Percentiles rank a stretch among this genome's conserved stretches.
Evolutionary conservation across 1,140 invertebrate species (phyloP).

Genomic region (Pomacea maculata): DNA sequence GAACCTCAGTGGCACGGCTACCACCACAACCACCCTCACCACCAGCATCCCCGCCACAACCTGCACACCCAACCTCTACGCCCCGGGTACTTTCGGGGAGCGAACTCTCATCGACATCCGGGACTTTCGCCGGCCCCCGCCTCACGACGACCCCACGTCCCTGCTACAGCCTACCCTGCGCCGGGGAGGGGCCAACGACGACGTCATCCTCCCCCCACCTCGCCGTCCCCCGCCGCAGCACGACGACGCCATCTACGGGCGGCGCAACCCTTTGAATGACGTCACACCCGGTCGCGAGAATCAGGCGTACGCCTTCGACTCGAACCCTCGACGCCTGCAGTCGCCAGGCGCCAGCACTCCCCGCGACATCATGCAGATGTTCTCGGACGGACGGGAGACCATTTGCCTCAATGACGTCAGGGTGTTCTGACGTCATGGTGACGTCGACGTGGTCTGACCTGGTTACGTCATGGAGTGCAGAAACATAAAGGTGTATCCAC

Average conservation of each 20-base stretch:
- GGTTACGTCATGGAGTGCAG: too few relatives aligned
- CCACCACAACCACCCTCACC: background rate
- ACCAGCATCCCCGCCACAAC: background rate
- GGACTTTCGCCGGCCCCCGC: background rate
- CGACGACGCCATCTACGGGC: background rate
- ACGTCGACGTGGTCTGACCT: too few relatives aligned
- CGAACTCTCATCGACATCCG: background rate
- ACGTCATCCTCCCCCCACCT: background rate
- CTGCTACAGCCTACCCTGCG: background rate
- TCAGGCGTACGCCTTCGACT: constrained; percentile 26
- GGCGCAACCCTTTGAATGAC: constrained; percentile 1
- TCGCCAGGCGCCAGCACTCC: constrained; percentile 7
- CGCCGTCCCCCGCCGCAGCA: background rate
- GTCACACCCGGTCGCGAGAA: constrained; percentile 19
- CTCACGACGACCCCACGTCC: background rate
- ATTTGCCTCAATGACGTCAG: constrained; percentile 22
- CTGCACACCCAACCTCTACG: constrained; percentile 10
- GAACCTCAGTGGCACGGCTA: background rate
- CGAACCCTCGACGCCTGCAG: constrained; percentile 22
- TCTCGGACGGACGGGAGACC: constrained; percentile 7
- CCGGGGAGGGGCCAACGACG: background rate
- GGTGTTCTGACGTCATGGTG: background rate
- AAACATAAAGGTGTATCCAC: too few relatives aligned
- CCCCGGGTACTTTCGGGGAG: constrained; percentile 6
- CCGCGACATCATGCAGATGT: background rate